Evolutionary conservation across 2,797 vertebrate genomes (phyloP).

Genomic region (Hybognathus amarus): DNA sequence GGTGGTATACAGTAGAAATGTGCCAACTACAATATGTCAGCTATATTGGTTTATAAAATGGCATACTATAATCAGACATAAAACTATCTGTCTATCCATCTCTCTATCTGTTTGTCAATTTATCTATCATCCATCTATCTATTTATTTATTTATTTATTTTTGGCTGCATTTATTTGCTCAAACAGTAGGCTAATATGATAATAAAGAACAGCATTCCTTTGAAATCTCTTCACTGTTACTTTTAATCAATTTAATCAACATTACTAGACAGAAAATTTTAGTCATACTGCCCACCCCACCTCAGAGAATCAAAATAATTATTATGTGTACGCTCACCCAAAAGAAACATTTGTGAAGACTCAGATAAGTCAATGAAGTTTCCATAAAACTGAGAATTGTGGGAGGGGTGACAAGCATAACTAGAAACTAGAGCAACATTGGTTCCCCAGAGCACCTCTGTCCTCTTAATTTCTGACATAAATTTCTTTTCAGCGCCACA

Average conservation of each 20-base stretch:
- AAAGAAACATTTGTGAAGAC: neutral
- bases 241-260: neutral
- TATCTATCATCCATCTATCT: neutral
- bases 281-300: neutral
- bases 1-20: neutral
- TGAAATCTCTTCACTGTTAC: no score
- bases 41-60: neutral
- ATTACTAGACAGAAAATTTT: neutral
- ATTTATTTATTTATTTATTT: neutral
- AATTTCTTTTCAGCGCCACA: slow-evolving; percentile 33
- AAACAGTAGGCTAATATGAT: neutral
- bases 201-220: neutral
- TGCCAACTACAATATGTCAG: slow-evolving; percentile 2
- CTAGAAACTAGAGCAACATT: slow-evolving; percentile 40
- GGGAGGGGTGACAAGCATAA: slow-evolving; percentile 15
- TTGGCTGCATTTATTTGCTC: neutral
- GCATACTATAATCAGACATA: neutral
- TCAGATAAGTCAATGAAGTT: neutral
- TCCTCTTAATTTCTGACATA: slow-evolving; percentile 48
- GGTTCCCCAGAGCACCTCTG: slow-evolving; percentile 36
- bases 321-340: neutral
- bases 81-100: neutral
- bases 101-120: no score
- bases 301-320: slow-evolving; percentile 3
- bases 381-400: neutral